Percentiles rank a stretch among this genome's conserved stretches.
Evolutionary conservation across 2,888 invertebrate genomes (phyloP).

Genomic region (Noctua pronuba): DNA sequence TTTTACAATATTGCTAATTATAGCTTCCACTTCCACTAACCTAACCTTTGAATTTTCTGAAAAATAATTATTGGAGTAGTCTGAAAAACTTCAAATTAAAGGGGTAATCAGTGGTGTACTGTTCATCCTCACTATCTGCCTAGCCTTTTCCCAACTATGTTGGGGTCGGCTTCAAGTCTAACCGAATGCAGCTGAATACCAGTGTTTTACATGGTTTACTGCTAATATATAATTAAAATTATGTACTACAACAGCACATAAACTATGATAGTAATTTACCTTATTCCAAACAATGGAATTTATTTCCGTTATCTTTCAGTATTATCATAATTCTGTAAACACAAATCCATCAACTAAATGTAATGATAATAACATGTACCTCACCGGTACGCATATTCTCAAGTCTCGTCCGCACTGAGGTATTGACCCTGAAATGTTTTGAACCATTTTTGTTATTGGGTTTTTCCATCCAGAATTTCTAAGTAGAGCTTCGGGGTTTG

Average conservation of each 20-base stretch:
- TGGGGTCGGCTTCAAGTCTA: too few relatives aligned
- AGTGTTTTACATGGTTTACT: too few relatives aligned
- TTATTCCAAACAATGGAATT: background rate
- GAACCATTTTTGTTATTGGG: background rate
- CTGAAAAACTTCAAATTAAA: background rate
- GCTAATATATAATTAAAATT: background rate
- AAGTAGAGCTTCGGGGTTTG: background rate
- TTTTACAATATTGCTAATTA: too few relatives aligned
- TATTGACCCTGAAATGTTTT: background rate
- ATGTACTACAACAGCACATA: background rate
- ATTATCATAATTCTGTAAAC: slow-evolving; percentile 21
- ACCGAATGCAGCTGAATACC: too few relatives aligned
- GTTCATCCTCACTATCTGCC: background rate
- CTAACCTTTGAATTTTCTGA: too few relatives aligned
- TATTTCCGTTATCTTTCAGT: slow-evolving; percentile 23
- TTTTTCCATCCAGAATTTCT: background rate
- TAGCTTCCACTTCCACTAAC: too few relatives aligned
- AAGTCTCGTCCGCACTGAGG: background rate
- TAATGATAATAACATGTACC: background rate
- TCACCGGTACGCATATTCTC: background rate
- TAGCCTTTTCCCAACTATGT: too few relatives aligned
- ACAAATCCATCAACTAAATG: slow-evolving; percentile 29
- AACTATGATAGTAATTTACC: background rate
- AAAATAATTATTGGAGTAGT: too few relatives aligned
- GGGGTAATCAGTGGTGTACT: background rate